Evolutionary conservation across 2,113 vertebrate species (phyloP).

Genomic region (Periophthalmus modestus): DNA sequence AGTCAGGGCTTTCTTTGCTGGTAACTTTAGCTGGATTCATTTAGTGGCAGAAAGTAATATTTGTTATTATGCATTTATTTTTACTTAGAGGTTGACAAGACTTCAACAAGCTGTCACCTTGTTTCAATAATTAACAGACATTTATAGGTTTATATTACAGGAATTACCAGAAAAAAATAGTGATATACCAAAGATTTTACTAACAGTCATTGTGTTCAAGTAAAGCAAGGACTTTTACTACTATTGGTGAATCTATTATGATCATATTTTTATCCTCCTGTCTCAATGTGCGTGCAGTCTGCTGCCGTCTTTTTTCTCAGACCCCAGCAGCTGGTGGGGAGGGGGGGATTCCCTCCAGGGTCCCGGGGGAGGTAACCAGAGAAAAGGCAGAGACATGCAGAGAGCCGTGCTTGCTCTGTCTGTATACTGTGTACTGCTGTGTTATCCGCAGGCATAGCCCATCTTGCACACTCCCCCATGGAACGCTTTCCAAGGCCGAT

Average conservation of each 20-base stretch:
- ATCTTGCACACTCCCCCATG: not conserved
- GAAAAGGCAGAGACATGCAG: conserved; percentile 24
- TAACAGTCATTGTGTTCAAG: not conserved
- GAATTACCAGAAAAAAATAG: too few species aligned
- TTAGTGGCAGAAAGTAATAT: not conserved
- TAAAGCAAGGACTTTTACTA: not conserved
- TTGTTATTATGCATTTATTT: too few species aligned
- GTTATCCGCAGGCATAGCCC: not conserved
- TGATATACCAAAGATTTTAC: not conserved
- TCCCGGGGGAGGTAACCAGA: conserved; percentile 65
- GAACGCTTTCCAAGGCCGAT: not conserved
- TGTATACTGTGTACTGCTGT: not conserved
- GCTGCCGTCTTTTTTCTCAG: conserved; percentile 31
- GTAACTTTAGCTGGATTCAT: not conserved
- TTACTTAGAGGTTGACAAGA: too few species aligned
- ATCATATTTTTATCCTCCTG: conserved; percentile 12
- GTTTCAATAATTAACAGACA: too few species aligned
- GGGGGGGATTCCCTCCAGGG: conserved; percentile 43
- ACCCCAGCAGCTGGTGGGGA: conserved; percentile 58
- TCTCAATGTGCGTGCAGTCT: not conserved
- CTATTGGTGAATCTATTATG: not conserved
- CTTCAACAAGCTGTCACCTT: too few species aligned
- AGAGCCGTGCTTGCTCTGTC: conserved; percentile 18
- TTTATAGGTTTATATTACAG: too few species aligned
- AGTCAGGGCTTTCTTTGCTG: not conserved